A percentile compares a stretch with the other conserved stretches of the same genome.
These are phyloP conservation scores for Parnassius mnemosyne DNA, from an alignment of 2,888 invertebrate species.

Conservation along the genomic window DNA sequence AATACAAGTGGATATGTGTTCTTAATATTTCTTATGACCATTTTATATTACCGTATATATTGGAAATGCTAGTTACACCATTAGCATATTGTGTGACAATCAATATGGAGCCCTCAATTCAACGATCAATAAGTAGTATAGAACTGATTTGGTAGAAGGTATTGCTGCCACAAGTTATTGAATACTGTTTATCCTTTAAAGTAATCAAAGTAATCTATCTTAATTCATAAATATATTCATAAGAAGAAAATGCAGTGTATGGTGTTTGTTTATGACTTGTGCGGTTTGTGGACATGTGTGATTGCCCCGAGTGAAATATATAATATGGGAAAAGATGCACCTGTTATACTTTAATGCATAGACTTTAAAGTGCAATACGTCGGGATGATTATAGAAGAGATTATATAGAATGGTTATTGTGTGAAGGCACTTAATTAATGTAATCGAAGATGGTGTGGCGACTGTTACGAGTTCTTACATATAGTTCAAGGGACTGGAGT, in stretches of 20 bases:
- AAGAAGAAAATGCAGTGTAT: background rate
- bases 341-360: background rate
- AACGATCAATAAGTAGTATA: background rate
- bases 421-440: background rate
- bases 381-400: background rate
- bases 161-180: background rate
- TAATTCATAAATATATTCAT: background rate
- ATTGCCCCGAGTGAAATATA: background rate
- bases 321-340: background rate
- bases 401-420: background rate
- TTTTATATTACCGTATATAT: background rate
- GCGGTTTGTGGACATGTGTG: too few species aligned
- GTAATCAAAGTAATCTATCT: background rate
- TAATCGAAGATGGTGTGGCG: background rate
- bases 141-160: background rate
- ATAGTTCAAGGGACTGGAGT: background rate
- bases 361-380: background rate
- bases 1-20: too few species aligned
- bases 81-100: background rate
- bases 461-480: background rate
- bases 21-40: too few species aligned
- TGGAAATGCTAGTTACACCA: background rate
- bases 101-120: background rate
- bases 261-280: too few species aligned
- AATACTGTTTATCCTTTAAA: background rate